phyloP scores from a whole-genome alignment of 2,797 vertebrate species.

The Botia kubotai region DNA sequence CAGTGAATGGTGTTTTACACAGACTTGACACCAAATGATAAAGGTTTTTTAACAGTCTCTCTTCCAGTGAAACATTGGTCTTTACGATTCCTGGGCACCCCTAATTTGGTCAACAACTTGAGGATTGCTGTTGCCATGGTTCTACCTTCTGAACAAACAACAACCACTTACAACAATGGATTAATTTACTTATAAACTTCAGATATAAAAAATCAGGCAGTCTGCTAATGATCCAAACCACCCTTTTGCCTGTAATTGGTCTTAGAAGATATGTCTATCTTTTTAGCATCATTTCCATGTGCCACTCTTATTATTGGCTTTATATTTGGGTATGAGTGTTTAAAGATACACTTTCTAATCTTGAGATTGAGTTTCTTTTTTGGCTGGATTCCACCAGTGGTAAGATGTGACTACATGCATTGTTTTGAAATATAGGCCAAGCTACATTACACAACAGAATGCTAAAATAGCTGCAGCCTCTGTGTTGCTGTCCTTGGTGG shows the following conservation, averaged over 20 bases:
- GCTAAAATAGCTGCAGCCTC: slow-evolving; percentile 56
- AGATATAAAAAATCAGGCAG: neutral
- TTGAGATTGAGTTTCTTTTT: slow-evolving; percentile 43
- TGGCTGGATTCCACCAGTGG: slow-evolving; percentile 45
- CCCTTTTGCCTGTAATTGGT: slow-evolving; percentile 24
- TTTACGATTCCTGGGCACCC: no score
- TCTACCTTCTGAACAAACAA: neutral
- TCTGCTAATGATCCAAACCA: slow-evolving; percentile 9
- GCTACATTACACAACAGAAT: slow-evolving; percentile 57
- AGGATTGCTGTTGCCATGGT: slow-evolving; percentile 43
- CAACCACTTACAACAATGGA: neutral
- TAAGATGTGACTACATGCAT: slow-evolving; percentile 54
- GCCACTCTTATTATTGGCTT: slow-evolving; percentile 32
- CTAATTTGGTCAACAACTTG: slow-evolving; percentile 15
- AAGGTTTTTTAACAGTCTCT: neutral
- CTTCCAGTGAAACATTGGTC: neutral
- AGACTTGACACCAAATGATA: neutral
- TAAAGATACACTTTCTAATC: slow-evolving; percentile 41
- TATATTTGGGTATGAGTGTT: slow-evolving; percentile 40
- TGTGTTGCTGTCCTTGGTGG: slow-evolving; percentile 49
- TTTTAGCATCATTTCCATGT: slow-evolving; percentile 33
- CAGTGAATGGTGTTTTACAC: no score
- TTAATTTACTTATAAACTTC: neutral
- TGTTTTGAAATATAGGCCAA: slow-evolving; percentile 61
- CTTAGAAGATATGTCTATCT: slow-evolving; percentile 50